These are phyloP conservation scores for Eilema caniola DNA, from an alignment of 2,888 invertebrate genomes.

Conservation along the genomic window DNA sequence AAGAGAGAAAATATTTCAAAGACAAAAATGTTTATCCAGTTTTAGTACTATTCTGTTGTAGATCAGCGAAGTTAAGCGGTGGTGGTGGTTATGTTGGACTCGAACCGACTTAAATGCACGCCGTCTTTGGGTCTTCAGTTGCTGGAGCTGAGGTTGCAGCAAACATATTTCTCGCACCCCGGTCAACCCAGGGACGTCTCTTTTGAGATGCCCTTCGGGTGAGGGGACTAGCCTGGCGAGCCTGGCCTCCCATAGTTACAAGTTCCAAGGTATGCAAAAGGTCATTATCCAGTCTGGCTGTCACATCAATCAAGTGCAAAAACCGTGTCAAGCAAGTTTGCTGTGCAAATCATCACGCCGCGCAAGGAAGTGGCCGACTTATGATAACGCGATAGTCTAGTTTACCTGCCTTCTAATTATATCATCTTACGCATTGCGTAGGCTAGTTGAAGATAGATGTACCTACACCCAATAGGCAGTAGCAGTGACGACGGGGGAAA, in stretches of 20 bases:
- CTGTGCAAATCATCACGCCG: slow-evolving; percentile 54
- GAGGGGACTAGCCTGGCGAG: not conserved
- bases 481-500: no score
- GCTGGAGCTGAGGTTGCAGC: no score
- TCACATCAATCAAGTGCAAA: slow-evolving; percentile 58
- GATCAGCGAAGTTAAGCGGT: no score
- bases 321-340: slow-evolving; percentile 55
- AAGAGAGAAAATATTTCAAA: no score
- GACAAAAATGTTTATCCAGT: no score
- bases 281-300: slow-evolving; percentile 54
- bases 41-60: no score
- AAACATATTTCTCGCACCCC: no score
- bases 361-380: slow-evolving; percentile 46
- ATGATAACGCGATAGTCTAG: slow-evolving; percentile 30
- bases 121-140: no score
- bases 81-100: no score
- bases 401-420: slow-evolving; percentile 21
- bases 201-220: not conserved
- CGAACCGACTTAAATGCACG: no score
- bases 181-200: no score
- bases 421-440: slow-evolving; percentile 14
- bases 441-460: not conserved
- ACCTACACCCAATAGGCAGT: not conserved
- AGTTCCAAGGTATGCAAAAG: slow-evolving; percentile 31
- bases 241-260: no score